phyloP scores from a whole-genome alignment of 2,113 vertebrate genomes.

The Istiophorus platypterus region DNA sequence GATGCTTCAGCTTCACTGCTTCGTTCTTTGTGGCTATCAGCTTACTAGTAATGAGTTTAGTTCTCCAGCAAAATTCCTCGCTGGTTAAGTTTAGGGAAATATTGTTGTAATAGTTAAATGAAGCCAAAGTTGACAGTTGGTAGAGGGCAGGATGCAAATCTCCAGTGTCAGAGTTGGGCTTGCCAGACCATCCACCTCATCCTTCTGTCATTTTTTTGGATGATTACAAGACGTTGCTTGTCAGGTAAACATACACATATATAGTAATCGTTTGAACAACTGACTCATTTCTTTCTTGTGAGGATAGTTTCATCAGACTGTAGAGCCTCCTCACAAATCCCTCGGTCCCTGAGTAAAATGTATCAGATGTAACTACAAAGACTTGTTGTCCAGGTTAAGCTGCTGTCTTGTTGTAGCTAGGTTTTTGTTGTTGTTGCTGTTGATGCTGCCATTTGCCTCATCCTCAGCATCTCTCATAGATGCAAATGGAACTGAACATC shows the following conservation, averaged over 20 bases:
- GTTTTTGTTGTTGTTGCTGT: background rate
- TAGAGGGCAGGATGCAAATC: background rate
- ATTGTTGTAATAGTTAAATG: background rate
- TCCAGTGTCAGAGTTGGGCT: background rate
- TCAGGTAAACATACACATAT: background rate
- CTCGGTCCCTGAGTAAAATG: conserved; percentile 54
- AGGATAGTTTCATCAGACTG: background rate
- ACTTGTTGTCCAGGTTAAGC: background rate
- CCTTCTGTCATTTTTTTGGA: background rate
- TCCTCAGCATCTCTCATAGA: background rate
- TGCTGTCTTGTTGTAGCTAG: background rate
- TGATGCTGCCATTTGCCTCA: background rate
- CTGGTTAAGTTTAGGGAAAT: background rate
- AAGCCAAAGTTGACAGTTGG: background rate
- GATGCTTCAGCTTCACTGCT: background rate
- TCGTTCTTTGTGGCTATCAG: background rate
- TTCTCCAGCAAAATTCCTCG: background rate
- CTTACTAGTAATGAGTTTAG: background rate
- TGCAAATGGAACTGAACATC: background rate
- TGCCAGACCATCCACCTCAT: fast-evolving
- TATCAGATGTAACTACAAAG: background rate
- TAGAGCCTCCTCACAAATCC: background rate
- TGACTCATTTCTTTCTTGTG: background rate
- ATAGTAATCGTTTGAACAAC: background rate
- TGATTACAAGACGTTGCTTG: background rate